These are phyloP conservation scores for Puma concolor DNA, from an alignment of 2,113 vertebrate species.

Conservation along the genomic window DNA sequence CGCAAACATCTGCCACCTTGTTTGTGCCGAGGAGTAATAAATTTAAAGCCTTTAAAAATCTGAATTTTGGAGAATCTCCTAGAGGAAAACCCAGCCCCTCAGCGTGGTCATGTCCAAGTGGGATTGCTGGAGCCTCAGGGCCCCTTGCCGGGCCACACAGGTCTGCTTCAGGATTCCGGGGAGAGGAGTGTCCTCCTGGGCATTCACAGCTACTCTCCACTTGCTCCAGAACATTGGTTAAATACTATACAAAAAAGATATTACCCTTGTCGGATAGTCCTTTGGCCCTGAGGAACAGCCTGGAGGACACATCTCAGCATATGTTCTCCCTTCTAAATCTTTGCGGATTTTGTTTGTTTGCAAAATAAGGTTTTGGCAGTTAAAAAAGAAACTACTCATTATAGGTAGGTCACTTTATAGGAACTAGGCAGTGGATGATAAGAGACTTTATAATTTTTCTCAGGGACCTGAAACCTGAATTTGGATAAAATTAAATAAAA, in stretches of 20 bases:
- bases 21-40: not conserved
- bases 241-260: not conserved
- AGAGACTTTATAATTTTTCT: conserved; percentile 75
- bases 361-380: conserved; percentile 32
- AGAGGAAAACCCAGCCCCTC: not conserved
- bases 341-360: not conserved
- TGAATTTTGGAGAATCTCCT: not conserved
- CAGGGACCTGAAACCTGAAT: conserved; percentile 79
- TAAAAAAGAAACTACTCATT: not conserved
- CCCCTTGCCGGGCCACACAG: too few species aligned
- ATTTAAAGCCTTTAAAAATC: not conserved
- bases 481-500: conserved; percentile 73
- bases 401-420: conserved; percentile 37
- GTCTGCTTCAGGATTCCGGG: not conserved
- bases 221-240: not conserved
- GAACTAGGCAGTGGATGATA: conserved; percentile 16
- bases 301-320: not conserved
- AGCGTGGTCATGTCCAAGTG: not conserved
- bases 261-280: not conserved
- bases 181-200: not conserved
- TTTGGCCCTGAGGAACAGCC: not conserved
- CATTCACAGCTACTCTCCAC: not conserved
- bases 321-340: not conserved
- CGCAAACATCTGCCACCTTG: not conserved
- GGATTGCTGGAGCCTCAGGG: not conserved